Conservation (phyloP, 2,113 vertebrate genomes). For the Alosa alosa region DNA sequence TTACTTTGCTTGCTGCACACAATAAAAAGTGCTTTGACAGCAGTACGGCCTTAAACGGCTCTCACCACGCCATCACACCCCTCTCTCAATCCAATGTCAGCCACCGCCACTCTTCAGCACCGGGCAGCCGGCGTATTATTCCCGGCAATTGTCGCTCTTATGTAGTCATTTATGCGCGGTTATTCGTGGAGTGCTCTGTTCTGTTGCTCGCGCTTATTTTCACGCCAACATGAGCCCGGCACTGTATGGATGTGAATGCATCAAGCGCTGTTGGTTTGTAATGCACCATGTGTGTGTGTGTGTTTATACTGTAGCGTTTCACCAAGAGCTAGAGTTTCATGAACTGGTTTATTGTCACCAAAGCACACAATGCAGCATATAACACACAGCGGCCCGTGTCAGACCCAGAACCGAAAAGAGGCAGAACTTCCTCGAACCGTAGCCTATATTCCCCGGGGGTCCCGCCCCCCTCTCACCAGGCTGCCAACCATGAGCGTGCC, state of each 20-base stretch:
- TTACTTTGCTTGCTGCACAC: constrained; percentile 35
- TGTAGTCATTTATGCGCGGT: neutral
- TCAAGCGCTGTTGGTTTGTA: neutral
- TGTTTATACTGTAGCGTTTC: no score
- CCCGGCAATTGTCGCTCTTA: constrained; percentile 16
- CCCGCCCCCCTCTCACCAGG: no score
- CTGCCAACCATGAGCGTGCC: no score
- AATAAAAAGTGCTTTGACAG: constrained; percentile 39
- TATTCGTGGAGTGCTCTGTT: neutral
- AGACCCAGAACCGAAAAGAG: no score
- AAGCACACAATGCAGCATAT: no score
- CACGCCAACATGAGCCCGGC: neutral
- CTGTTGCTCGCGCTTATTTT: neutral
- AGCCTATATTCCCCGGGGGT: no score
- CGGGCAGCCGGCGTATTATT: neutral
- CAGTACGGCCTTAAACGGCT: constrained; percentile 29
- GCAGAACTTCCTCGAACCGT: no score
- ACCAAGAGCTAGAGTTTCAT: no score
- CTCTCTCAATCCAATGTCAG: constrained; percentile 19
- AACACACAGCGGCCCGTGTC: no score
- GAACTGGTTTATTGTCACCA: no score
- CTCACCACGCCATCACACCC: neutral
- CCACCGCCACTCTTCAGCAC: neutral
- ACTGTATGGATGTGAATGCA: neutral
- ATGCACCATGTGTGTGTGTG: neutral